Conservation (phyloP, 2,888 invertebrate species). For the Sinodicranocentrus sp. region DNA sequence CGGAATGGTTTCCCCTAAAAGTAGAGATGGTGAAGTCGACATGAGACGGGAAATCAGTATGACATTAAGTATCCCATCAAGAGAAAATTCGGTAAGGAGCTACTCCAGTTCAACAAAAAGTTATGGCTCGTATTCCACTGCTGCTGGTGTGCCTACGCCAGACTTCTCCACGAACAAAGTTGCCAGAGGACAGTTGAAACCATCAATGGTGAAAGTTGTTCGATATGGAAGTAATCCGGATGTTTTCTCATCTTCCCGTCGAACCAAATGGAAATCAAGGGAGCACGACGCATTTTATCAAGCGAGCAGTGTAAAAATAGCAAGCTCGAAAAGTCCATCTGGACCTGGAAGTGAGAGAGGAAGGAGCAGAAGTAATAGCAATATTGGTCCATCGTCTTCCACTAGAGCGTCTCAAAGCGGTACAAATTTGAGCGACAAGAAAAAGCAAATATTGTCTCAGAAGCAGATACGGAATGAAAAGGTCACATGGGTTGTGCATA, state of each 20-base stretch:
- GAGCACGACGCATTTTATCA: conserved; percentile 17
- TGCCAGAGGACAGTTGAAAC: conserved; percentile 34
- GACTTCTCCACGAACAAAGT: conserved; percentile 3
- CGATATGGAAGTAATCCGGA: conserved; percentile 59
- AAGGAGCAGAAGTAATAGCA: conserved; percentile 40
- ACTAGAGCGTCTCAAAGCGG: conserved; percentile 17
- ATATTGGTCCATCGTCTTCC: conserved; percentile 29
- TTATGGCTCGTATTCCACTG: conserved; percentile 43
- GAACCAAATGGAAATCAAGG: conserved; percentile 20
- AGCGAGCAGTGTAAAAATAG: conserved; percentile 16
- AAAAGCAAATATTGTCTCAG: conserved; percentile 67
- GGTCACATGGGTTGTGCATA: conserved; percentile 71
- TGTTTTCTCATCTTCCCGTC: conserved; percentile 36
- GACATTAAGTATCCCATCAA: conserved; percentile 73
- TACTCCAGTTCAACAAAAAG: conserved; percentile 61
- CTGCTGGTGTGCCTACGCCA: conserved; percentile 15
- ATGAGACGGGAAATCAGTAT: conserved; percentile 69
- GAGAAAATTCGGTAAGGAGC: conserved; percentile 72
- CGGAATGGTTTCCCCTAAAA: conserved; percentile 39
- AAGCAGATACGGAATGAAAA: conserved; percentile 72
- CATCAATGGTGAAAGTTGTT: conserved; percentile 44
- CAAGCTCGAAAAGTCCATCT: conserved; percentile 26
- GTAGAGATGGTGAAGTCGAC: conserved; percentile 55
- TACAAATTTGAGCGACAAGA: conserved; percentile 35
- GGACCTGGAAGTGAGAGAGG: not conserved